Evolutionary conservation across 1,140 invertebrate species (phyloP).

Genomic region (Nasonia longicornis): DNA sequence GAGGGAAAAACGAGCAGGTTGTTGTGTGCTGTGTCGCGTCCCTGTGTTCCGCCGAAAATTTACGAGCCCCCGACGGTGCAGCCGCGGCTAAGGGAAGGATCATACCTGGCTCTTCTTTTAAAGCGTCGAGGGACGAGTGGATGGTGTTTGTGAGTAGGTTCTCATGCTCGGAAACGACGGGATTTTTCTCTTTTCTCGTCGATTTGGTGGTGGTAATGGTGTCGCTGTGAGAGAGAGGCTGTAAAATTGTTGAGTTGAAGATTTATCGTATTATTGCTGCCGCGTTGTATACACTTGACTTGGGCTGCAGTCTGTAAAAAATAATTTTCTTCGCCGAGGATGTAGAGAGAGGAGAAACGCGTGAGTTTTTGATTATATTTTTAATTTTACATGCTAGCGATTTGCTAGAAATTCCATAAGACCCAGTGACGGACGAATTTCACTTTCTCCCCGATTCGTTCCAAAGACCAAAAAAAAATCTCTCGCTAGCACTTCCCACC

Average conservation of each 20-base stretch:
- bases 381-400: no score
- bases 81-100: background rate
- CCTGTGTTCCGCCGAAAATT: constrained; percentile 15
- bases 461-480: no score
- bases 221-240: background rate
- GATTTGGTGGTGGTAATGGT: background rate
- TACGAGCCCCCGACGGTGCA: constrained; percentile 19
- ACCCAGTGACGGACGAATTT: no score
- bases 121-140: background rate
- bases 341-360: no score
- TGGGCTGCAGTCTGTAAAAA: no score
- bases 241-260: background rate
- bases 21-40: background rate
- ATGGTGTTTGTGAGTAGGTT: background rate
- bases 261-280: no score
- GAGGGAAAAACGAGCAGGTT: constrained; percentile 33
- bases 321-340: no score
- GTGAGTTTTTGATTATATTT: no score
- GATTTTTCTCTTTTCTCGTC: background rate
- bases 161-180: background rate
- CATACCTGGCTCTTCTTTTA: constrained; percentile 22
- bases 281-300: no score
- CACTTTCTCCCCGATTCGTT: no score
- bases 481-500: no score
- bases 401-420: no score